Base-by-base conservation (phyloP, 2,797 vertebrate species). In the Lophotriccus pileatus region DNA sequence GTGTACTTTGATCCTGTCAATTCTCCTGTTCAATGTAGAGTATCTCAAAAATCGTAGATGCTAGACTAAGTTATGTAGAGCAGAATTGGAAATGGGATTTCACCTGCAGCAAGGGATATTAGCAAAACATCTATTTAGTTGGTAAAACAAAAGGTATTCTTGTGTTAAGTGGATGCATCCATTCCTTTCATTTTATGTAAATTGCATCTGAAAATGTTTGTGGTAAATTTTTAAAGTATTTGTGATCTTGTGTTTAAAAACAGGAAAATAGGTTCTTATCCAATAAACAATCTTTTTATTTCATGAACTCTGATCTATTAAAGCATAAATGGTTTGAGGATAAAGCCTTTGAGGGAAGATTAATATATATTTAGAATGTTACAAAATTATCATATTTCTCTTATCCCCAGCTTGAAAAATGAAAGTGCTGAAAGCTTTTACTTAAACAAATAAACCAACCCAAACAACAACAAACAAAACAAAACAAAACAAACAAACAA, bases 361-460 rank as follows among this genome's bases (percentile, higher is more conserved):
- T 74, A 93, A 64, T 92, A 50, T 75, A 64, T 93, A 70, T 84
- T 75, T 85, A 83, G 69, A 72, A 86, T 7, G 43, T 73, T 94
- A 78, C 39, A 94, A 80, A 92, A 78, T 77, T 5, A 43, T 85
- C 49, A 58, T 73, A 3, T 82, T 89, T 94, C 28, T 39, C 14
- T 62, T 75, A 41, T 36, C 64, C 15, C 22, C 53, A 18, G 6
- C 41, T 73, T 70, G 50, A 72, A 94, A 86, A 92, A 62, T 58
- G 15, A 67, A 90, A 39, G 53, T 74, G 28, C 23, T 46, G 34
- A 52, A 52, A 64, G 7, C 17, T 70, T 84, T 70, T 64, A 52
- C 44, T 70, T 83, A 30, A 50, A 53, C 9, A 28, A 69, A 20
- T 12, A 39, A 63, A 30, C 14, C 30, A 14, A 41, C 10, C n/a